A percentile compares a stretch with the other conserved stretches of the same genome.
These are phyloP conservation scores for Macrosiphum euphorbiae DNA, from an alignment of 2,888 invertebrate species.

Conservation along the genomic window DNA sequence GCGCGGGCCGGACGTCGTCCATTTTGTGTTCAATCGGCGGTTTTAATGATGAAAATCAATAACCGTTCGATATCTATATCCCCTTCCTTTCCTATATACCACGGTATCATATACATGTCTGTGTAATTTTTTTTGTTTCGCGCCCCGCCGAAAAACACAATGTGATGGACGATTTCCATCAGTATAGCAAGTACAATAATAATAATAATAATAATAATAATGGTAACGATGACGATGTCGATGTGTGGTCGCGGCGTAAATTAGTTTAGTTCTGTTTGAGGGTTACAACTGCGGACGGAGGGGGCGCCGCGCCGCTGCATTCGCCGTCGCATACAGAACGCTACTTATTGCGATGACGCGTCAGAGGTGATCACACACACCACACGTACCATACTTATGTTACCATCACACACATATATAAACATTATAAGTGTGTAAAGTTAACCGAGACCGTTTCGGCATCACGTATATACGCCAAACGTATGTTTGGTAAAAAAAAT, in stretches of 20 bases:
- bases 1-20: conserved; percentile 36
- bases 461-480: background rate
- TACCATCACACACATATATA: background rate
- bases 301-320: background rate
- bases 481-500: too few relatives aligned
- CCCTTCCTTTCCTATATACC: conserved; percentile 9
- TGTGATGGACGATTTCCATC: conserved; percentile 55
- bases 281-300: conserved; percentile 21
- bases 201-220: conserved; percentile 44
- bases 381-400: background rate
- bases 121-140: conserved; percentile 29
- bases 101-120: background rate
- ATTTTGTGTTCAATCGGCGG: conserved; percentile 22
- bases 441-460: background rate
- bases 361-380: conserved; percentile 22
- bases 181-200: conserved; percentile 45
- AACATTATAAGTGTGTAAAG: background rate
- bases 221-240: conserved; percentile 3
- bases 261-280: conserved; percentile 58
- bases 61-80: conserved; percentile 39
- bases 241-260: conserved; percentile 55
- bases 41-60: conserved; percentile 62
- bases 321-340: conserved; percentile 48
- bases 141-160: conserved; percentile 58
- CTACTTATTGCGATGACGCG: conserved; percentile 61